Evolutionary conservation across 2,797 vertebrate species (phyloP).

Genomic region (Phrynocephalus forsythii): DNA sequence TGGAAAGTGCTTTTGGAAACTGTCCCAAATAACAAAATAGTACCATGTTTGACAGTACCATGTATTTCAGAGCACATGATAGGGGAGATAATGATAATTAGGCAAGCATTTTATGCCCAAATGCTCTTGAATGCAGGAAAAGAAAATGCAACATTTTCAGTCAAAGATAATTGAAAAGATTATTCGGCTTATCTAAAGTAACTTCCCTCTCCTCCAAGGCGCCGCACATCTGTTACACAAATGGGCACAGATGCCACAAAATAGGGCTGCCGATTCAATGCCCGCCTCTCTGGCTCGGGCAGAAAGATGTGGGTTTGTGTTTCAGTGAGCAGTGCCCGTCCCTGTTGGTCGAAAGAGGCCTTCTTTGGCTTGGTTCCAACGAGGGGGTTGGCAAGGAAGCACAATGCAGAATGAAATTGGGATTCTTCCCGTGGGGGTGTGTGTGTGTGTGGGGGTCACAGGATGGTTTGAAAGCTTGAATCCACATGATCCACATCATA

Average conservation of each 20-base stretch:
- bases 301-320: background rate
- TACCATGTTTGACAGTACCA: slow-evolving; percentile 63
- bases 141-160: slow-evolving; percentile 71
- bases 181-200: slow-evolving; percentile 76
- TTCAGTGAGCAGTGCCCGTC: accelerated
- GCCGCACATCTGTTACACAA: slow-evolving; percentile 63
- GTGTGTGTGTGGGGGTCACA: too few relatives aligned
- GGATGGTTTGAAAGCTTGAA: background rate
- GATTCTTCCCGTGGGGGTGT: too few relatives aligned
- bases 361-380: background rate
- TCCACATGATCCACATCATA: background rate
- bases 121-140: slow-evolving; percentile 52
- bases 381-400: background rate
- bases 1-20: slow-evolving; percentile 37
- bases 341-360: background rate
- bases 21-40: slow-evolving; percentile 64
- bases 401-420: background rate
- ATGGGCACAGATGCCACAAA: slow-evolving; percentile 23
- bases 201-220: slow-evolving; percentile 55
- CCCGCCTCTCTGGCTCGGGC: background rate
- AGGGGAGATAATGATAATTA: slow-evolving; percentile 71
- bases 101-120: slow-evolving; percentile 56
- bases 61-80: slow-evolving; percentile 64
- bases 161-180: slow-evolving; percentile 74
- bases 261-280: background rate